A percentile compares a stretch with the other conserved stretches of the same genome.
These are phyloP conservation scores for Idaea straminata DNA, from an alignment of 2,888 invertebrate genomes.

Conservation along the genomic window DNA sequence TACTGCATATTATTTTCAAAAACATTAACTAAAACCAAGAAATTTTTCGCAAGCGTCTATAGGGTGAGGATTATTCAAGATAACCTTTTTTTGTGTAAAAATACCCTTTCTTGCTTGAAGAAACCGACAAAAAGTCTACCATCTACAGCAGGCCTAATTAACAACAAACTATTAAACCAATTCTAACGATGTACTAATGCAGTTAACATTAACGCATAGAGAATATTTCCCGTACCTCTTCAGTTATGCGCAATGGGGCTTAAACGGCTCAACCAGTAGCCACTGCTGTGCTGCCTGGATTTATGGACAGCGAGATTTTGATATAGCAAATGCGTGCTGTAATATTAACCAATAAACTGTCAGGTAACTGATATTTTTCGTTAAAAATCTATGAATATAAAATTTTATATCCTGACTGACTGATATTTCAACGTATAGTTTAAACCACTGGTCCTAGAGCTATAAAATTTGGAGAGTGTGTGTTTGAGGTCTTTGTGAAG, in stretches of 20 bases:
- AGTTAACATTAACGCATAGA: conserved; percentile 10
- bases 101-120: too few species aligned
- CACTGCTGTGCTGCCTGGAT: conserved; percentile 55
- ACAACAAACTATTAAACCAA: background rate
- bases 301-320: conserved; percentile 70
- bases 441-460: background rate
- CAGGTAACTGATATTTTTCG: conserved; percentile 7
- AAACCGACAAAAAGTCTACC: background rate
- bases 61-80: too few species aligned
- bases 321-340: conserved; percentile 41
- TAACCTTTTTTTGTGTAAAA: too few species aligned
- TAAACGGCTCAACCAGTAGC: conserved; percentile 55
- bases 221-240: conserved; percentile 49
- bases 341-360: conserved; percentile 39
- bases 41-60: too few species aligned
- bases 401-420: too few species aligned
- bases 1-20: too few species aligned
- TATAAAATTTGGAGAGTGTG: too few species aligned
- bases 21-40: too few species aligned
- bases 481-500: too few species aligned
- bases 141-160: background rate
- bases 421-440: background rate
- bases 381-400: background rate
- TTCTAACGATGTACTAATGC: background rate
- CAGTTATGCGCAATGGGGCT: conserved; percentile 64